Percentiles rank a stretch among this genome's conserved stretches.
Evolutionary conservation across 1,140 invertebrate genomes (phyloP).

Genomic region (Conopomorpha cramerella): DNA sequence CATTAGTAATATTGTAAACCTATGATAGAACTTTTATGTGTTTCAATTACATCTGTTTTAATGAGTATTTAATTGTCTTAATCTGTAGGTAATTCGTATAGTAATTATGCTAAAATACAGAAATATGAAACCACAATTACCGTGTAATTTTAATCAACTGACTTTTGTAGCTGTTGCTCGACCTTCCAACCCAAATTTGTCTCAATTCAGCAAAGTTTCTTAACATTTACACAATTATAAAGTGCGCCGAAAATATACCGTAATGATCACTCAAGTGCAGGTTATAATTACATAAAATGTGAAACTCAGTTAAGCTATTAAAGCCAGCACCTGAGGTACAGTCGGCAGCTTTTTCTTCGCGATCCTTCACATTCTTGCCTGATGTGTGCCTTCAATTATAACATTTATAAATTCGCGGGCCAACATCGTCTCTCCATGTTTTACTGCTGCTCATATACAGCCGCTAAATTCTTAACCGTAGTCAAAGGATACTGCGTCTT

Average conservation of each 20-base stretch:
- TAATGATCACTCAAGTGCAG: too few relatives aligned
- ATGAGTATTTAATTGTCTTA: too few relatives aligned
- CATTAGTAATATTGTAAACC: too few relatives aligned
- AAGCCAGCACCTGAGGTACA: constrained; percentile 19
- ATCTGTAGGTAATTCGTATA: too few relatives aligned
- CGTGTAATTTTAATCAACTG: not conserved
- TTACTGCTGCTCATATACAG: too few relatives aligned
- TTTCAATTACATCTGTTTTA: too few relatives aligned
- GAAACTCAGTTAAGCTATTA: constrained; percentile 27
- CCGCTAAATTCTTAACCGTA: too few relatives aligned
- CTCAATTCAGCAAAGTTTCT: not conserved
- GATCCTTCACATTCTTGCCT: constrained; percentile 17
- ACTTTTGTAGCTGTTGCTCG: not conserved
- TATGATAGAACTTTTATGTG: too few relatives aligned
- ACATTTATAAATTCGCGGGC: constrained; percentile 36
- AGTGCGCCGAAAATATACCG: not conserved
- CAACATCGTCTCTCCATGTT: constrained; percentile 33
- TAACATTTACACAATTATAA: not conserved
- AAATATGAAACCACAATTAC: too few relatives aligned
- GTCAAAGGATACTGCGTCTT: too few relatives aligned
- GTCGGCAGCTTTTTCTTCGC: constrained; percentile 16
- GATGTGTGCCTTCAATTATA: constrained; percentile 33
- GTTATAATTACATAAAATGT: constrained; percentile 4
- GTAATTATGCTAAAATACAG: too few relatives aligned
- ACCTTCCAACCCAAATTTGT: not conserved